Percentiles rank a stretch among this genome's conserved stretches.
Conservation (phyloP, 2,113 vertebrate species). For the Oryzias curvinotus region DNA sequence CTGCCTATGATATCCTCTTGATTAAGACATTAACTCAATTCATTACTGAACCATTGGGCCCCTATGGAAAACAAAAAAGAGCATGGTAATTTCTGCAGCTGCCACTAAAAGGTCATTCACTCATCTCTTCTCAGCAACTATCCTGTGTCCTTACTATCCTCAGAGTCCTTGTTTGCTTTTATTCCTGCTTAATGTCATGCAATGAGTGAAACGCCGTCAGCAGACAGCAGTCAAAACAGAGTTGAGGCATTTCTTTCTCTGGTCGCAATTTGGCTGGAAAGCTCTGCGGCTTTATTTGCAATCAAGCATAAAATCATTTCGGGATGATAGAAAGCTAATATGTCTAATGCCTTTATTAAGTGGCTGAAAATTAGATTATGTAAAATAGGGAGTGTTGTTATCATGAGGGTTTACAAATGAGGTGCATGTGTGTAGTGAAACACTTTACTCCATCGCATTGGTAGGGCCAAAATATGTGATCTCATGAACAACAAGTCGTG, state of each 20-base stretch:
- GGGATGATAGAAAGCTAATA: constrained; percentile 11
- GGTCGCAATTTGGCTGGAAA: constrained; percentile 1
- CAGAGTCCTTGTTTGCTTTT: constrained; percentile 18
- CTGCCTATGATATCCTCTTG: neutral
- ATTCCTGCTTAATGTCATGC: constrained; percentile 23
- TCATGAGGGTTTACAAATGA: constrained; percentile 1
- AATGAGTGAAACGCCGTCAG: constrained; percentile 6
- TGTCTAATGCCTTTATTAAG: constrained; percentile 13
- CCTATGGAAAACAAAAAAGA: constrained; percentile 11
- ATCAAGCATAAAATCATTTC: constrained; percentile 24
- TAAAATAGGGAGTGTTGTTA: constrained; percentile 18
- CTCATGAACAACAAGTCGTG: constrained; percentile 12
- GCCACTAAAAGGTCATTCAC: constrained; percentile 22
- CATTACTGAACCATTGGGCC: constrained; percentile 17
- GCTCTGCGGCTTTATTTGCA: constrained; percentile 3
- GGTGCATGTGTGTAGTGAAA: constrained; percentile 1
- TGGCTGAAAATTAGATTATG: constrained; percentile 5
- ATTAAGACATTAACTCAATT: constrained; percentile 8
- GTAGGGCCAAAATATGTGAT: constrained; percentile 4
- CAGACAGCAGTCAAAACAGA: constrained; percentile 19
- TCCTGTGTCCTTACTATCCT: neutral
- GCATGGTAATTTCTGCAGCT: constrained; percentile 6
- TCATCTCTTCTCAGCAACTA: constrained; percentile 1
- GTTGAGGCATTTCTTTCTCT: constrained; percentile 21
- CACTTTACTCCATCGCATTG: constrained; percentile 3